Percentiles rank a stretch among this genome's conserved stretches.
Conservation (phyloP, 2,797 vertebrate genomes). For the Clarias pachynema region DNA sequence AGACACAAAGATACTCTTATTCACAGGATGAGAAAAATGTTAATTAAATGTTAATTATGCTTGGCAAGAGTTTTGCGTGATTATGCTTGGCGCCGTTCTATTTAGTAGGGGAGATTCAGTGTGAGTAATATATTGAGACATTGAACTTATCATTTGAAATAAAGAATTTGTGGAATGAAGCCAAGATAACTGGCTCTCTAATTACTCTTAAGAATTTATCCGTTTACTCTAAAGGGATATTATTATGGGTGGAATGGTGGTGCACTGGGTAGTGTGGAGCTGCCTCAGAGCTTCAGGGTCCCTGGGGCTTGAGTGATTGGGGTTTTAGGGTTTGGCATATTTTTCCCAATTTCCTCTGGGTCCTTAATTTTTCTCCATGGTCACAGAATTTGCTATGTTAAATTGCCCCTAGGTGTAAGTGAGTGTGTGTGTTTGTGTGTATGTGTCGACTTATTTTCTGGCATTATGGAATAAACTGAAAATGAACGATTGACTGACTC, state of each 20-base stretch:
- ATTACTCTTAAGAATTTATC: neutral
- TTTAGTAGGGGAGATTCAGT: neutral
- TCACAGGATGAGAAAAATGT: neutral
- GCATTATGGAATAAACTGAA: neutral
- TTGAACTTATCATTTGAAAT: neutral
- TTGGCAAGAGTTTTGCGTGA: neutral
- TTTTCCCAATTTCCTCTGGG: neutral
- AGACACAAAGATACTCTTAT: neutral
- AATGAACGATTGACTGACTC: neutral
- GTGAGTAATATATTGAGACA: neutral
- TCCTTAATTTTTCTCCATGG: neutral
- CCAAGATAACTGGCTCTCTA: neutral
- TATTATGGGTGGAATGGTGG: neutral
- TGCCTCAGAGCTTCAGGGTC: neutral
- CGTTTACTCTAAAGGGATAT: neutral
- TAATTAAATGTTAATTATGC: neutral
- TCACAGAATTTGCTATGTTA: neutral
- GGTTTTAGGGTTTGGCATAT: neutral
- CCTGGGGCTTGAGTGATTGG: neutral
- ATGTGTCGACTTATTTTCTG: neutral
- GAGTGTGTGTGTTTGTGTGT: neutral
- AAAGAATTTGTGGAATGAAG: neutral
- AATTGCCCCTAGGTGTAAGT: neutral
- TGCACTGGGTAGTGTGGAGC: neutral
- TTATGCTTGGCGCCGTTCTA: neutral